Conservation (phyloP, 2,888 invertebrate genomes). For the Proisotoma minuta region DNA sequence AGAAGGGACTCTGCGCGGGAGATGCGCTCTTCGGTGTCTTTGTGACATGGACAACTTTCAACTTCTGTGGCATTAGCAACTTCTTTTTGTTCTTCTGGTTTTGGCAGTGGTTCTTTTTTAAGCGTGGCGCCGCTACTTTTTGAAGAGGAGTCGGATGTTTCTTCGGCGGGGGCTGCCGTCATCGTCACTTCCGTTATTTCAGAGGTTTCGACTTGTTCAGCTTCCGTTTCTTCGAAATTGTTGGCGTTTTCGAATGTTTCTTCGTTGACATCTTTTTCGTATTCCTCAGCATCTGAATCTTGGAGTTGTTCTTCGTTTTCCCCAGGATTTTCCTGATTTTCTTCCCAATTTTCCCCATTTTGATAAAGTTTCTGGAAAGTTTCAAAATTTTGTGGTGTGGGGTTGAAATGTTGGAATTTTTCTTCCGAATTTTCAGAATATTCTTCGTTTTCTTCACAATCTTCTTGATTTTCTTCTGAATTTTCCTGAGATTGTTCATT, state of each 20-base stretch:
- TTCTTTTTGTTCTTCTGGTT: constrained; percentile 21
- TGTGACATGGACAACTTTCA: constrained; percentile 40
- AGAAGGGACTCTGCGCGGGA: constrained; percentile 44
- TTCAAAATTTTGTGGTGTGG: neutral
- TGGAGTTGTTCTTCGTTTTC: constrained; percentile 7
- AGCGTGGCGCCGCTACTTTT: constrained; percentile 7
- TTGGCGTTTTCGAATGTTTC: constrained; percentile 8
- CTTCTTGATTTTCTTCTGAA: too few relatives aligned
- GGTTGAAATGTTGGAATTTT: neutral
- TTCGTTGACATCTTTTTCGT: constrained; percentile 8
- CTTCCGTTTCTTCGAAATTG: constrained; percentile 21
- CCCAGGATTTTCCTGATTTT: constrained; percentile 17
- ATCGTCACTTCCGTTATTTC: neutral
- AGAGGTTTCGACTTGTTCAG: neutral
- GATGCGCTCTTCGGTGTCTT: constrained; percentile 28
- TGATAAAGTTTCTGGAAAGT: neutral
- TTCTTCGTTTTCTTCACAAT: neutral
- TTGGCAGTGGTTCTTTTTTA: constrained; percentile 10
- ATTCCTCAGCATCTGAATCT: constrained; percentile 4
- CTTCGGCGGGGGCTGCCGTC: neutral
- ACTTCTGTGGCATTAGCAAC: constrained; percentile 38
- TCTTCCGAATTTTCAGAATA: constrained; percentile 2
- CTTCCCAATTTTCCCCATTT: constrained; percentile 1
- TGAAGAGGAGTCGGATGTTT: constrained; percentile 7
- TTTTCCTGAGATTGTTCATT: too few relatives aligned